Evolutionary conservation across 2,797 vertebrate genomes (phyloP).

Genomic region (Phataginus tricuspis): DNA sequence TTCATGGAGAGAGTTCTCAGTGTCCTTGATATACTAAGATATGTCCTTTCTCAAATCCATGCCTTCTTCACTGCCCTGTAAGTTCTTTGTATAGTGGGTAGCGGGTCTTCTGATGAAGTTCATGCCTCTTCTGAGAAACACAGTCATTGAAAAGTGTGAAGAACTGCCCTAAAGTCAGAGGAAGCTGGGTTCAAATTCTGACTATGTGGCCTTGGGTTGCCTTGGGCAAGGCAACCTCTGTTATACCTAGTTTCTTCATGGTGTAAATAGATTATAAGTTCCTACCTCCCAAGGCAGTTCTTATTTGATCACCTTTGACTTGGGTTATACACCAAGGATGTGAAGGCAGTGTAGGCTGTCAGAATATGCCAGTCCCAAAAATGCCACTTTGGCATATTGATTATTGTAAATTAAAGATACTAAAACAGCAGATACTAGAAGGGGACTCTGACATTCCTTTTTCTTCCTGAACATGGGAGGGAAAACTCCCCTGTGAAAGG

Average conservation of each 20-base stretch:
- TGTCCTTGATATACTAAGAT: neutral
- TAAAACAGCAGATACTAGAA: neutral
- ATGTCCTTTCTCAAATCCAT: neutral
- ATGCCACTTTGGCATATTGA: neutral
- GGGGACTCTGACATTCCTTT: neutral
- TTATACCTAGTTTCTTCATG: neutral
- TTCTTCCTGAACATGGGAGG: neutral
- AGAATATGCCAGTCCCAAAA: neutral
- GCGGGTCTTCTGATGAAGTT: neutral
- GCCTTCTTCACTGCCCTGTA: neutral
- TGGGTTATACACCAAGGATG: neutral
- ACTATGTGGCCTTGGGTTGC: neutral
- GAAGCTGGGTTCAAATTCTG: neutral
- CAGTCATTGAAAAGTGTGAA: neutral
- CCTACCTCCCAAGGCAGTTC: neutral
- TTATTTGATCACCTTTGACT: neutral
- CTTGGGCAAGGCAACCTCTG: neutral
- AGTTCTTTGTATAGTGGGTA: neutral
- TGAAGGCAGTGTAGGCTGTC: neutral
- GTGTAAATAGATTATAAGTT: neutral
- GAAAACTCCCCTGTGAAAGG: neutral
- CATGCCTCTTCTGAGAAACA: neutral
- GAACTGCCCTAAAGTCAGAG: neutral
- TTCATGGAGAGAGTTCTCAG: neutral
- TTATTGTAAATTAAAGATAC: constrained; percentile 24